Base-by-base conservation (phyloP, 2,888 invertebrate genomes). In the Synergus laeviventris region DNA sequence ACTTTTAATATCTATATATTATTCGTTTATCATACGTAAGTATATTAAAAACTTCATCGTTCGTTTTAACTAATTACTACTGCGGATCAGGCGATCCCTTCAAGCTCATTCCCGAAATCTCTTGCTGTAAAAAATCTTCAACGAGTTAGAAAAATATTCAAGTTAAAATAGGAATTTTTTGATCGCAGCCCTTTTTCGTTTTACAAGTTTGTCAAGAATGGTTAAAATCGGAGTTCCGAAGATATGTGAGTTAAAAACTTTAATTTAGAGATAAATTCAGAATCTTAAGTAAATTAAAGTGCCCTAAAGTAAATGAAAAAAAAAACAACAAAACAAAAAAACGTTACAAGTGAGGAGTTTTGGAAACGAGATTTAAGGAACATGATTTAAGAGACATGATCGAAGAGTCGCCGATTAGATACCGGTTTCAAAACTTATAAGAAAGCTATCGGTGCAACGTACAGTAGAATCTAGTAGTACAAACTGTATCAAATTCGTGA, bases 11-110 rank as follows among this genome's bases (percentile, higher is more conserved):
- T 74, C 56, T 70, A 74, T 78, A 80, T 79, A 81, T 81, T 78
- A 84, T 79, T 77, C 78, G 82, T 79, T 83, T 81, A 81, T 78
- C 83, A 70, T 85, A 84, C 80, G 82, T 81, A 84, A 84, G 79
- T 81, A 85, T 81, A 83, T 80, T 83, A 83, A 85, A 86, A 85
- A 86, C 77, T 80, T 74, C 62, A 77, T 78, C 74, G 39, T 78
- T 81, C 78, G 80, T 36, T 80, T 76, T 80, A 79, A 74, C 79
- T 84, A 79, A 77, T 79, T 78, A 80, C 83, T 85, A 84, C 73
- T 59, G 21, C 42, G 39, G 42, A 74, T 74, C 60, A 60, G 39
- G 56, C 74, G 14, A 24, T 56, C 76, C 38, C 74, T 77, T 73
- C 21, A 74, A 79, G 78, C 75, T 79, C 78, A 74, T 78, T 74